Percentiles rank a stretch among this genome's conserved stretches.
These are phyloP conservation scores for Papilio dardanus DNA, from an alignment of 1,140 invertebrate genomes.

Conservation along the genomic window DNA sequence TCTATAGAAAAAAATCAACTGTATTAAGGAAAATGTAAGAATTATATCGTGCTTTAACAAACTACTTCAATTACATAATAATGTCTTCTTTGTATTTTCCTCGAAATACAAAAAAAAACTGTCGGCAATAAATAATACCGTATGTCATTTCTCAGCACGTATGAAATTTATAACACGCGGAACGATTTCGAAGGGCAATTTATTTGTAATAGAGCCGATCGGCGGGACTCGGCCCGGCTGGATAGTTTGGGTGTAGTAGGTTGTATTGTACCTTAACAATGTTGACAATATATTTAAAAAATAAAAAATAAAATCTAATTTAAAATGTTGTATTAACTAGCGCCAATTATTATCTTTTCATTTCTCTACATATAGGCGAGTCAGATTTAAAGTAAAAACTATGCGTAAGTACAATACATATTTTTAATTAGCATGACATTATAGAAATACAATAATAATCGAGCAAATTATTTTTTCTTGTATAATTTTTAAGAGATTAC, in stretches of 20 bases:
- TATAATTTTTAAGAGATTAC: background rate
- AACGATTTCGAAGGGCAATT: slow-evolving; percentile 78
- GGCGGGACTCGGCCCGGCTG: slow-evolving; percentile 44
- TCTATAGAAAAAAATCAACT: background rate
- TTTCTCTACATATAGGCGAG: too few relatives aligned
- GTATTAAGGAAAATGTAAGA: slow-evolving; percentile 29
- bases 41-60: slow-evolving; percentile 62
- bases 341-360: too few relatives aligned
- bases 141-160: slow-evolving; percentile 82
- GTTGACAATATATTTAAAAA: background rate
- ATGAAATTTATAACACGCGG: slow-evolving; percentile 80
- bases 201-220: slow-evolving; percentile 79
- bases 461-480: background rate
- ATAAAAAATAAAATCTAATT: background rate
- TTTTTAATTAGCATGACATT: too few relatives aligned
- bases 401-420: too few relatives aligned
- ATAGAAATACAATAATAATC: too few relatives aligned
- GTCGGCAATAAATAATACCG: slow-evolving; percentile 78
- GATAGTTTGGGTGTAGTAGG: slow-evolving; percentile 36
- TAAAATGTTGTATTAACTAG: too few relatives aligned
- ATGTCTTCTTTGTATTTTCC: slow-evolving; percentile 78
- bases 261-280: background rate
- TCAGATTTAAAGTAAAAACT: too few relatives aligned
- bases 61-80: slow-evolving; percentile 77
- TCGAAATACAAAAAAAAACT: slow-evolving; percentile 55